Evolutionary conservation across 2,888 invertebrate species (phyloP).

Genomic region (Scaptomyza cyrtandrae): DNA sequence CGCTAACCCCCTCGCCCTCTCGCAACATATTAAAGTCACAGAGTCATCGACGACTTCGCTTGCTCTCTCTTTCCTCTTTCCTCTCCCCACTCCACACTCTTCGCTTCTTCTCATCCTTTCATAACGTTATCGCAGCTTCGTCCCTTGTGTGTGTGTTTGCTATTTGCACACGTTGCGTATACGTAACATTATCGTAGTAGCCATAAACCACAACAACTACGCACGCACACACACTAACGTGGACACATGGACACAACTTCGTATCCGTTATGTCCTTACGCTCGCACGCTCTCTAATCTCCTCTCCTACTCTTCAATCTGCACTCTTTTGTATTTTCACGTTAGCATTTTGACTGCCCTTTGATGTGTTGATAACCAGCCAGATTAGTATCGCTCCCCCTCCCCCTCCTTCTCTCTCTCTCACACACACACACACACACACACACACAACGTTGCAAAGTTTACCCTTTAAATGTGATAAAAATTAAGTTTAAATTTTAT

Average conservation of each 20-base stretch:
- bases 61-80: conserved; percentile 7
- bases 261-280: conserved; percentile 37
- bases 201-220: conserved; percentile 60
- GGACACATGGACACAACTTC: conserved; percentile 25
- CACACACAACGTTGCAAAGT: conserved; percentile 7
- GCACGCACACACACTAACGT: too few relatives aligned
- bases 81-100: conserved; percentile 23
- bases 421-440: neutral
- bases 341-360: conserved; percentile 71
- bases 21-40: conserved; percentile 61
- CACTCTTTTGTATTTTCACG: conserved; percentile 50
- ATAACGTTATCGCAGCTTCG: conserved; percentile 42
- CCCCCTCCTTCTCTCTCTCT: too few relatives aligned
- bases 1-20: neutral
- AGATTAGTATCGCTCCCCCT: conserved; percentile 24
- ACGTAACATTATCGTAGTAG: conserved; percentile 63
- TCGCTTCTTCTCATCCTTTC: conserved; percentile 8
- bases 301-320: neutral
- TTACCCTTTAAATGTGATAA: conserved; percentile 35
- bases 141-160: conserved; percentile 58
- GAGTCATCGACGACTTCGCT: conserved; percentile 43
- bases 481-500: conserved; percentile 22
- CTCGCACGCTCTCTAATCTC: conserved; percentile 1
- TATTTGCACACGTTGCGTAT: conserved; percentile 75
- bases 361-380: conserved; percentile 68